Percentiles rank a stretch among this genome's conserved stretches.
phyloP scores from a whole-genome alignment of 2,113 vertebrate species.

The Perca fluviatilis region DNA sequence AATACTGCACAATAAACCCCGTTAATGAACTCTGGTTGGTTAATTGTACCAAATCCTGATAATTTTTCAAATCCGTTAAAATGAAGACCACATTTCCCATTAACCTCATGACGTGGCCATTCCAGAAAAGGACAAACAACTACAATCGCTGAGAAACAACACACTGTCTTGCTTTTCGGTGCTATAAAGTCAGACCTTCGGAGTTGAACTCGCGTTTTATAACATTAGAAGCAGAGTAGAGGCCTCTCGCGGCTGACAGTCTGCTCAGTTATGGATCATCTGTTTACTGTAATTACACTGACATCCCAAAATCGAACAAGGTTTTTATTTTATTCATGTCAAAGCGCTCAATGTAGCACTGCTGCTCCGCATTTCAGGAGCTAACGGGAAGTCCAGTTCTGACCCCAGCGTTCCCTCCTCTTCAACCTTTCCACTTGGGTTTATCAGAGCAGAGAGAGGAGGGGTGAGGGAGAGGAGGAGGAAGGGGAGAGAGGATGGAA shows the following conservation, averaged over 20 bases:
- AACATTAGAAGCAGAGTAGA: not conserved
- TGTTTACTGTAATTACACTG: slow-evolving; percentile 21
- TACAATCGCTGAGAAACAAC: not conserved
- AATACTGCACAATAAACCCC: too few relatives aligned
- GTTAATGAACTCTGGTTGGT: not conserved
- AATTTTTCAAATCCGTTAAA: not conserved
- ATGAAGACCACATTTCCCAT: not conserved
- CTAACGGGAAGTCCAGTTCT: slow-evolving; percentile 8
- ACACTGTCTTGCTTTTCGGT: not conserved
- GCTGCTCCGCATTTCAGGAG: not conserved
- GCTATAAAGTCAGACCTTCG: not conserved
- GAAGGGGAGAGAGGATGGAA: slow-evolving; percentile 6
- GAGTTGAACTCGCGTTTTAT: not conserved
- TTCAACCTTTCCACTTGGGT: not conserved
- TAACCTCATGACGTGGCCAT: not conserved
- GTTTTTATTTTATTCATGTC: slow-evolving; percentile 34
- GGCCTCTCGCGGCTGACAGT: not conserved
- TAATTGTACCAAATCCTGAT: not conserved
- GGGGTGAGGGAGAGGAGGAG: not conserved
- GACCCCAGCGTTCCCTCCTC: not conserved
- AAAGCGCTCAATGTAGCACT: not conserved
- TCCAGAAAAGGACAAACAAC: not conserved
- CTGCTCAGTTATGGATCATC: slow-evolving; percentile 7
- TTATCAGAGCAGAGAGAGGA: not conserved
- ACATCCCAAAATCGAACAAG: slow-evolving; percentile 26